Evolutionary conservation across 2,797 vertebrate species (phyloP).

Genomic region (Telmatherina bonti): DNA sequence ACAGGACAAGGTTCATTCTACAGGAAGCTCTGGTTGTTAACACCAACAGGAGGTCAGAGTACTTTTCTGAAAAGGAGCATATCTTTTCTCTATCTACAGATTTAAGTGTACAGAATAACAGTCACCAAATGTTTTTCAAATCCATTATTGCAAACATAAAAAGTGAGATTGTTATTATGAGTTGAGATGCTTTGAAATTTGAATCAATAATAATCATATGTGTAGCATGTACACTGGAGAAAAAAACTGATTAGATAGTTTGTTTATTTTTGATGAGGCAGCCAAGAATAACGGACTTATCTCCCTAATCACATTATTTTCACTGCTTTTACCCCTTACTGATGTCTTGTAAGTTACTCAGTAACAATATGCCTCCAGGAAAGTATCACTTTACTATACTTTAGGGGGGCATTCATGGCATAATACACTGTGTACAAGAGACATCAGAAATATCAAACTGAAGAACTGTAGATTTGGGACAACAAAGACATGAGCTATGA

Average conservation of each 20-base stretch:
- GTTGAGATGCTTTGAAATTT: background rate
- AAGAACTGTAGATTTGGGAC: background rate
- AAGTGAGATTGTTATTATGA: background rate
- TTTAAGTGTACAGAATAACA: background rate
- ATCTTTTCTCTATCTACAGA: background rate
- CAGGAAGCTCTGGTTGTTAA: conserved; percentile 1
- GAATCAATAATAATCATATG: background rate
- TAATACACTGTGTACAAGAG: background rate
- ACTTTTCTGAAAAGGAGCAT: background rate
- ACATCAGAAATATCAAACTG: conserved; percentile 5
- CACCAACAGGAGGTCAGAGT: background rate
- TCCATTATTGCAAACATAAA: conserved; percentile 7
- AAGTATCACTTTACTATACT: background rate
- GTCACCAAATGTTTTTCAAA: background rate
- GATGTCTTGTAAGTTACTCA: background rate
- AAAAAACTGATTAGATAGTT: conserved; percentile 10
- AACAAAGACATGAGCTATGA: background rate
- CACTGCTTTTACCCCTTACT: background rate
- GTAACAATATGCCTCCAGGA: background rate
- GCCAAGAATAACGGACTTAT: conserved; percentile 19
- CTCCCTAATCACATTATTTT: conserved; percentile 1
- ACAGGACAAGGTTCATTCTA: conserved; percentile 3
- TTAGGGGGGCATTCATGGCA: background rate
- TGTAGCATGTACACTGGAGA: background rate
- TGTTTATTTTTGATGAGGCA: conserved; percentile 16